These are phyloP conservation scores for Clarias laeviceps DNA, from an alignment of 2,797 vertebrate genomes.

Conservation along the genomic window DNA sequence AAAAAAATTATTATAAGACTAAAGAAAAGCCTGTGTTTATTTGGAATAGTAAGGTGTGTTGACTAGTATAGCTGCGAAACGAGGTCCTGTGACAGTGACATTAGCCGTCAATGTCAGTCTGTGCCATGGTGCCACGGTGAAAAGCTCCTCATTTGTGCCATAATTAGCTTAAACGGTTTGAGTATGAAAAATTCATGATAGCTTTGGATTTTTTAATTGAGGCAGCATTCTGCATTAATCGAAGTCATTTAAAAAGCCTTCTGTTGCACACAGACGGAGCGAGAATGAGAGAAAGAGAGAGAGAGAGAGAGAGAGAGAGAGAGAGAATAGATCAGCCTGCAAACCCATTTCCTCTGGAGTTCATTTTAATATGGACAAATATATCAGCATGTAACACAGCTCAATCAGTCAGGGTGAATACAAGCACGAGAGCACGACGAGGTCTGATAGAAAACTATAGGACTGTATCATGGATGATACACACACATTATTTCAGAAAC, in stretches of 20 bases:
- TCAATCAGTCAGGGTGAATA: slow-evolving; percentile 43
- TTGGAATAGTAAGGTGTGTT: slow-evolving; percentile 77
- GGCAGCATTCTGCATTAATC: slow-evolving; percentile 86
- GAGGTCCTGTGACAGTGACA: slow-evolving; percentile 87
- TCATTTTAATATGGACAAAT: slow-evolving; percentile 52
- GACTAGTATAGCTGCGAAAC: slow-evolving; percentile 79
- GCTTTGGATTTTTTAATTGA: slow-evolving; percentile 88
- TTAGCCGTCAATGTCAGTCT: slow-evolving; percentile 84
- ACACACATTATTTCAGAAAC: background rate
- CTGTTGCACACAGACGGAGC: slow-evolving; percentile 58
- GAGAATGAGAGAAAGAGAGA: slow-evolving; percentile 38
- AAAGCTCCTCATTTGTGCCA: slow-evolving; percentile 87
- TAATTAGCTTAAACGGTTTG: slow-evolving; percentile 90
- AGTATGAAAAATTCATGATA: slow-evolving; percentile 93
- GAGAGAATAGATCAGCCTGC: slow-evolving; percentile 45
- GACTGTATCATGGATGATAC: slow-evolving; percentile 21
- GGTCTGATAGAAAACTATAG: slow-evolving; percentile 9
- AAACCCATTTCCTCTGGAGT: slow-evolving; percentile 46
- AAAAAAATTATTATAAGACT: background rate
- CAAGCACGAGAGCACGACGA: slow-evolving; percentile 14
- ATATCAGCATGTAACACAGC: slow-evolving; percentile 44
- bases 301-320: slow-evolving; percentile 40
- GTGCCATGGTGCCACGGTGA: slow-evolving; percentile 79
- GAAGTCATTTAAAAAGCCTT: slow-evolving; percentile 81
- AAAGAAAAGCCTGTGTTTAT: background rate